Base-by-base conservation (phyloP, 1,140 invertebrate species). In the Drosophila bifasciata region DNA sequence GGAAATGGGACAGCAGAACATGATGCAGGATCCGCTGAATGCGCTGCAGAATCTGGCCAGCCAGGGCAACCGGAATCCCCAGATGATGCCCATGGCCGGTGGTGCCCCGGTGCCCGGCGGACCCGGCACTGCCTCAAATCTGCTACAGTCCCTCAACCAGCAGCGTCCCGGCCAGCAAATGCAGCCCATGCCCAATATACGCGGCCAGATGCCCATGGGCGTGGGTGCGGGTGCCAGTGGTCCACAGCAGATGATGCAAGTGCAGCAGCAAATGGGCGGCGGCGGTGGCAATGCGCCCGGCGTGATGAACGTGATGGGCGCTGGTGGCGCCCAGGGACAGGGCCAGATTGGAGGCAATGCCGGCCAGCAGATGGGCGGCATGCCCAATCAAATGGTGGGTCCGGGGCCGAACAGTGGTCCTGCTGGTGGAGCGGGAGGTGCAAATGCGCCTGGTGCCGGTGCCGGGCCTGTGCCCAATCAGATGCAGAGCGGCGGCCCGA, bases 1-100 rank as follows among this genome's bases (percentile, higher is more conserved):
- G 0, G 90, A 91, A 50, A 91, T 91, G 80, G 76, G 83, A 13
- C 79, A 90, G 25, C 84, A 90, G 43, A 80, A 80, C 17, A 93
- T 95, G 91, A 92, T 92, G 36, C 94, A 94, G 43, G 96, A 97
- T 92, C 97, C 97, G 0, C 95, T 98, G 67, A 97, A 96, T 91
- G 97, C 97, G 11, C 90, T 98, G 15, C 96, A 97, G 89, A 97
- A 95, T 76, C 92, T 97, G 53, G 96, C 97, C 1, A 95, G 95
- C 67, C 96, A 97, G 91, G 95, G 95, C 63, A 94, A 93, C 50
- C 92, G 93, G 0, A 94, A 94, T 80, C 93, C 94, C 62, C 93
- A 93, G 70, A 94, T 94, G 90, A 94, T 94, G 92, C 92, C 94
- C 67, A 92, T 92, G 72, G 92, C 92, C 3, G 92, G 92, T 71